Evolutionary conservation across 2,797 vertebrate species (phyloP).

Genomic region (Epinephelus coioides): DNA sequence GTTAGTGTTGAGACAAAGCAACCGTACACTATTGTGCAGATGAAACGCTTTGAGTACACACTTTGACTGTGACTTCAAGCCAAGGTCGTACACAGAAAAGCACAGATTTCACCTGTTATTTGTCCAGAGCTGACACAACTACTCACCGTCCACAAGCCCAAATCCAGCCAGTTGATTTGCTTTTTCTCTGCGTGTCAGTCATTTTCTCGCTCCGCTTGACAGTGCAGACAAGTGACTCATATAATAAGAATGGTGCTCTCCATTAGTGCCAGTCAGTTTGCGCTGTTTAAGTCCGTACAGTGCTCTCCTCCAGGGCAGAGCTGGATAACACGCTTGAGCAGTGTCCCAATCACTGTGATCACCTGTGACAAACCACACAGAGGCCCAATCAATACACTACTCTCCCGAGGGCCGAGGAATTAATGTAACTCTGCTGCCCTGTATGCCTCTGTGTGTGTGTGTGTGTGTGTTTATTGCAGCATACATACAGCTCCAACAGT

Average conservation of each 20-base stretch:
- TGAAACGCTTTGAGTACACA: constrained; percentile 1
- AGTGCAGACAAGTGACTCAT: constrained; percentile 59
- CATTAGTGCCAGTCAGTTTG: constrained; percentile 74
- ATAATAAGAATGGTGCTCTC: constrained; percentile 64
- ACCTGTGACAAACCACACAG: constrained; percentile 81
- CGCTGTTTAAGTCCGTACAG: constrained; percentile 61
- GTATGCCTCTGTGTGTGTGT: constrained; percentile 16
- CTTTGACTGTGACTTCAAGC: constrained; percentile 26
- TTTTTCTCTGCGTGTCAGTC: constrained; percentile 35
- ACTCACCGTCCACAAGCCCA: constrained; percentile 16
- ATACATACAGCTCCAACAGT: neutral
- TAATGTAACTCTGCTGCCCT: constrained; percentile 66
- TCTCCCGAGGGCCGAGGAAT: constrained; percentile 62
- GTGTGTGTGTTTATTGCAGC: constrained; percentile 25
- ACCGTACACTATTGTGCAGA: neutral
- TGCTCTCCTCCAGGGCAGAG: constrained; percentile 58
- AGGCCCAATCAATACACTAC: constrained; percentile 71
- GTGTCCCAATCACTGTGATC: constrained; percentile 79
- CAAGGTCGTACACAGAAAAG: constrained; percentile 34
- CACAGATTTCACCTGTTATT: constrained; percentile 21
- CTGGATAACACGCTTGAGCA: constrained; percentile 73
- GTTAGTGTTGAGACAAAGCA: constrained; percentile 6
- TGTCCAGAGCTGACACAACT: constrained; percentile 25
- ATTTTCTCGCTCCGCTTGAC: constrained; percentile 42
- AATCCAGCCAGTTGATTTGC: constrained; percentile 35